Base-by-base conservation (phyloP, 2,797 vertebrate species). In the Sebastes vulpes region DNA sequence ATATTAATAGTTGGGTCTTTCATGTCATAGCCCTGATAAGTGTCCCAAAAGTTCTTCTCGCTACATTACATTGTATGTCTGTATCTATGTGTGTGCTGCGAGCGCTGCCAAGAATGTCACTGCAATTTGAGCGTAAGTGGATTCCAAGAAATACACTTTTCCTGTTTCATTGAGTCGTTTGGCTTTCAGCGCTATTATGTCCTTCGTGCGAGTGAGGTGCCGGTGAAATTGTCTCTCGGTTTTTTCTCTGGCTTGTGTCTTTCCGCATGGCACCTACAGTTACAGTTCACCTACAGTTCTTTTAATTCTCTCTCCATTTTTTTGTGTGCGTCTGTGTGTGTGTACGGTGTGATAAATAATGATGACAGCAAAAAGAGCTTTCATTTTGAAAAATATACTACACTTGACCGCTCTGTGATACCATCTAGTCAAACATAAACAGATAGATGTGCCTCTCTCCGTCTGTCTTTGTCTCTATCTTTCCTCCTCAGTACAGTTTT, bases 71-170 rank as follows among this genome's bases (percentile, higher is more conserved):
- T 85, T 83, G 72, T 86, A 89, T 89, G 14, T 88, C 35, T 38
- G 12, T 38, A 5, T 26, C 25, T 26, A 38, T 38, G 82, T 71
- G 75, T 52, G 84, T 53, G 75, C 77, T 6, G 50, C 32, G 8
- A 42, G 50, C 77, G 25, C 76, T 92, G 93, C 93, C 93, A 94
- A 93, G 91, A 94, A 93, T 89, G 91, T 89, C 84, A 71, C 89
- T 92, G 91, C 93, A 94, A 94, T 93, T 92, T 92, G 79, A 90
- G 82, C 65, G 84, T 80, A 89, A 91, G 91, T 87, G 84, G 85
- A 91, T 92, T 94, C 91, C 90, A 93, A 94, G 91, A 94, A 94
- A 91, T 88, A 92, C 89, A 91, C 85, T 92, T 93, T 93, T 91
- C 86, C 88, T 86, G 87, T 93, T 93, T 93, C 86, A 87, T 81